Base-by-base conservation (phyloP, 2,888 invertebrate genomes). In the Calliscelio sp. region DNA sequence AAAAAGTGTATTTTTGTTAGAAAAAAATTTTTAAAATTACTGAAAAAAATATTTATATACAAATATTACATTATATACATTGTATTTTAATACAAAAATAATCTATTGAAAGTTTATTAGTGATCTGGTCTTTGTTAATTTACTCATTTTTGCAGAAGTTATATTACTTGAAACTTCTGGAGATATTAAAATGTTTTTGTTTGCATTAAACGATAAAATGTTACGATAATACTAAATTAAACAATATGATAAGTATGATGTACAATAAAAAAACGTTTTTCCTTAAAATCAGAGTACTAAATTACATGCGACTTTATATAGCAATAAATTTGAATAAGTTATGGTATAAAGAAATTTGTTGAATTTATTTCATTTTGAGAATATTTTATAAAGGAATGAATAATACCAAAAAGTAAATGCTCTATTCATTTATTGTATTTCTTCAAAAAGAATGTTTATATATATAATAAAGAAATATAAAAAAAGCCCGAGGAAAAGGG, bases 281-380 rank as follows among this genome's bases (percentile, higher is more conserved):
- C 25, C 7, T 44, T 10, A 44, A 41, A 65, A 65, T 32, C 65
- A 65, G 49, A 20, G 32, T 14, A 22, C 32, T 49, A 49, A 65
- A 49, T 32, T 65, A 7, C 32, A 20, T 11, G 25, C 44, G 10
- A 24, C 28, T 65, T 65, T 49, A 63, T 44, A 16, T 44, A 24
- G 44, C 24, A 25, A 22, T 63, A 63, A 63, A 63, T 63, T 63
- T 44, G 63, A 63, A 44, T 44, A 44, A 63, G 22, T 59, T 14
- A 38, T 14, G n/a, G 44, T 24, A 28, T 63, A 44, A 25, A 25
- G 44, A 18, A 63, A 63, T 63, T 63, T 44, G 25, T 63, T 63
- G 20, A 24, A 46, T 44, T 61, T 28, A n/a, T 28, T 41, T 41
- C 41, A n/a, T n/a, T n/a, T n/a, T n/a, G n/a, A n/a, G n/a, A n/a